Evolutionary conservation across 2,113 vertebrate species (phyloP).

Genomic region (Vulpes lagopus): DNA sequence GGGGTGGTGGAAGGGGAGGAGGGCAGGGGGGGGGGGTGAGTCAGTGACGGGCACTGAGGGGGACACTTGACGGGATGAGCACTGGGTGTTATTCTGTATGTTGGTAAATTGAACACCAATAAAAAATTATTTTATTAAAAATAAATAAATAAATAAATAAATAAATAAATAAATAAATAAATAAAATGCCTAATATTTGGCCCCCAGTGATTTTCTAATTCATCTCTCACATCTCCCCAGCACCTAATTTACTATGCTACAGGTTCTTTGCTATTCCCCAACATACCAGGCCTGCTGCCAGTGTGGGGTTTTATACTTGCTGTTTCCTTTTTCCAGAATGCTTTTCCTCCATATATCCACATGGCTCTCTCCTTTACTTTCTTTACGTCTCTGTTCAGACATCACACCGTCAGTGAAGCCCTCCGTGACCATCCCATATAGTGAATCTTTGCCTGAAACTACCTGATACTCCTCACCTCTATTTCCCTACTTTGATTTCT

Average conservation of each 20-base stretch:
- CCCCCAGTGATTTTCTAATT: neutral
- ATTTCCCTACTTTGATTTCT: neutral
- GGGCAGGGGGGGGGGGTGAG: too few relatives aligned
- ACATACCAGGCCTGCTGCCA: neutral
- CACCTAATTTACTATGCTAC: neutral
- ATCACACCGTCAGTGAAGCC: neutral
- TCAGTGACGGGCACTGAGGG: too few relatives aligned
- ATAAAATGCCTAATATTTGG: neutral
- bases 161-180: too few relatives aligned
- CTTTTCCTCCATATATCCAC: neutral
- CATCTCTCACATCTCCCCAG: neutral
- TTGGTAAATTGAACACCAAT: too few relatives aligned
- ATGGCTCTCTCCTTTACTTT: neutral
- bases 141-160: too few relatives aligned
- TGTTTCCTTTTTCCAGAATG: neutral
- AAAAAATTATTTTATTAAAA: too few relatives aligned
- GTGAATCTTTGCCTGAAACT: neutral
- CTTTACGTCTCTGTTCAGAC: neutral
- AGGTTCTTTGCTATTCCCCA: neutral
- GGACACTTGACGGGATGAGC: too few relatives aligned
- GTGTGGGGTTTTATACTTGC: neutral
- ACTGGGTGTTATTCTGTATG: too few relatives aligned
- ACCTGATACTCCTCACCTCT: neutral
- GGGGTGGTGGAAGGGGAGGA: too few relatives aligned
- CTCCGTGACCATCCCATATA: neutral